phyloP scores from a whole-genome alignment of 2,797 vertebrate genomes.

The Periophthalmus magnuspinnatus region DNA sequence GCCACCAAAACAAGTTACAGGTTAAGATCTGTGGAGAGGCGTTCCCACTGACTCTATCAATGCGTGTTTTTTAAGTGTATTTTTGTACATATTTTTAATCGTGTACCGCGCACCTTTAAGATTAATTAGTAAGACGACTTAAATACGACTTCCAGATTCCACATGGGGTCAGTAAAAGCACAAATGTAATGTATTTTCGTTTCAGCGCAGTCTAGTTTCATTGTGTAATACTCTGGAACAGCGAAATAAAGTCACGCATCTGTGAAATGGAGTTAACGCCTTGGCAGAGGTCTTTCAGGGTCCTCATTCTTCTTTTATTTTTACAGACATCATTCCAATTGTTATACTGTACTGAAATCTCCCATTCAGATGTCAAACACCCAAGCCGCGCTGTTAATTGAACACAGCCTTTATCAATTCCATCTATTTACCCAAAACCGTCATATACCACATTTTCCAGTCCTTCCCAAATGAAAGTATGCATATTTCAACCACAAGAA shows the following conservation, averaged over 20 bases:
- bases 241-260: neutral
- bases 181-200: neutral
- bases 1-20: too few species aligned
- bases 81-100: too few species aligned
- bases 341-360: conserved; percentile 11
- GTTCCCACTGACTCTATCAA: too few species aligned
- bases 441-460: conserved; percentile 24
- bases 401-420: conserved; percentile 33
- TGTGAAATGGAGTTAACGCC: neutral
- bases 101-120: too few species aligned
- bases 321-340: neutral
- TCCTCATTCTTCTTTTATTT: neutral
- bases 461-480: conserved; percentile 13
- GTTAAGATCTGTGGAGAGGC: too few species aligned
- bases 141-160: neutral
- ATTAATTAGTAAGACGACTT: neutral
- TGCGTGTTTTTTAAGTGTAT: too few species aligned
- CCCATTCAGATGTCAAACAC: conserved; percentile 17
- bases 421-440: conserved; percentile 27
- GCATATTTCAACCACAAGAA: conserved; percentile 34
- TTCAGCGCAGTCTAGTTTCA: neutral
- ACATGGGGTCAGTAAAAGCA: neutral
- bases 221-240: neutral
- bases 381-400: conserved; percentile 37
- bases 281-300: neutral